Evolutionary conservation across 1,140 invertebrate species (phyloP).

Genomic region (Ostrea denselamellosa): DNA sequence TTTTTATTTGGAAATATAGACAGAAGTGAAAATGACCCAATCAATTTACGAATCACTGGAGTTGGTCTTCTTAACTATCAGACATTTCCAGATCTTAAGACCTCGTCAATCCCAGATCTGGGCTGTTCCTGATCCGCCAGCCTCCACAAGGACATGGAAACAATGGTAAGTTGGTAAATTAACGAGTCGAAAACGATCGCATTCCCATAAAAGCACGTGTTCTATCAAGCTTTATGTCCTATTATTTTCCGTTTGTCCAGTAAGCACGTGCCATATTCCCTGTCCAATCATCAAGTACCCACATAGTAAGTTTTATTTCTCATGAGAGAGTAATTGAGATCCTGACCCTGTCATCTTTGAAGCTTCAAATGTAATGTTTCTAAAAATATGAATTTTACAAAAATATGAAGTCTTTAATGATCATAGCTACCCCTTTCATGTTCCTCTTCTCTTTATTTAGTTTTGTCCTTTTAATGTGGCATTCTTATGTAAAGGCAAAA

Average conservation of each 20-base stretch:
- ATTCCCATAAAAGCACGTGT: conserved; percentile 28
- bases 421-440: conserved; percentile 14
- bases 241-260: conserved; percentile 29
- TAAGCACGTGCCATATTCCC: background rate
- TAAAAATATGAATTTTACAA: background rate
- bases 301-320: background rate
- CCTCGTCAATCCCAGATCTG: background rate
- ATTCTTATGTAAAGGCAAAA: conserved; percentile 4
- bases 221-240: conserved; percentile 10
- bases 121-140: background rate
- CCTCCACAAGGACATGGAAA: background rate
- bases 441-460: background rate
- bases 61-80: background rate
- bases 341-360: conserved; percentile 14
- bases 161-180: conserved; percentile 29
- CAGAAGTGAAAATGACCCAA: background rate
- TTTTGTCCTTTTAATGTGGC: conserved; percentile 1
- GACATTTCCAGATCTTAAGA: background rate
- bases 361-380: conserved; percentile 21
- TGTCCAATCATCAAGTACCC: conserved; percentile 13
- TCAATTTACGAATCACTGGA: background rate
- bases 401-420: conserved; percentile 14
- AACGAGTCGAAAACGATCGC: background rate
- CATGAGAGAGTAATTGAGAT: background rate
- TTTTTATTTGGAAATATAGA: background rate